Conservation (phyloP, 2,888 invertebrate genomes). For the Metallyticus violacea region DNA sequence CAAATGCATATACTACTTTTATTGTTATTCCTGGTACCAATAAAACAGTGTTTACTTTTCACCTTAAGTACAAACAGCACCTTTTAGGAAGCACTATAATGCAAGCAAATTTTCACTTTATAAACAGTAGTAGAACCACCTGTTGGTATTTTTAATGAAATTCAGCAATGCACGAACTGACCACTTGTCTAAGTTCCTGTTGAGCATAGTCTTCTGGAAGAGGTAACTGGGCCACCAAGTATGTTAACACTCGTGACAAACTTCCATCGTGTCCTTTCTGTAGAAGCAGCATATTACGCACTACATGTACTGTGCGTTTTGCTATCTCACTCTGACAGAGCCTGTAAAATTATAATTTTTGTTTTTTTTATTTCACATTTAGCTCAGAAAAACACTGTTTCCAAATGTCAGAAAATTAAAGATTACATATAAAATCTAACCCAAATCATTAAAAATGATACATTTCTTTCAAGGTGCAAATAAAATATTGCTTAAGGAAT, state of each 20-base stretch:
- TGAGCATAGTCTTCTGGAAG: conserved; percentile 59
- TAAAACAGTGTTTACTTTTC: not conserved
- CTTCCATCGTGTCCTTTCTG: conserved; percentile 41
- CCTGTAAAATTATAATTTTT: conserved; percentile 40
- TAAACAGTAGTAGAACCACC: not conserved
- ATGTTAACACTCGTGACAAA: conserved; percentile 45
- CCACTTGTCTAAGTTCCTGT: conserved; percentile 48
- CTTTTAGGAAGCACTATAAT: not conserved
- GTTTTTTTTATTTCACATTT: not conserved
- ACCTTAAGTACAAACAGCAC: not conserved
- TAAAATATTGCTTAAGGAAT: not conserved
- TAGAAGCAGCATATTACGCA: conserved; percentile 48
- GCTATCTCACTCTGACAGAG: conserved; percentile 60
- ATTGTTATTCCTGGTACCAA: not conserved
- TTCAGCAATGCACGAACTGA: conserved; percentile 39
- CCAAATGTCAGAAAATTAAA: no score
- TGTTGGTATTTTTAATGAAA: not conserved
- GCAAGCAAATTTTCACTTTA: not conserved
- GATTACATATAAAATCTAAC: no score
- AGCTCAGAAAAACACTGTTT: not conserved
- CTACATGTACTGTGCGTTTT: conserved; percentile 52
- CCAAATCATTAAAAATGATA: no score
- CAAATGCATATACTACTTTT: not conserved
- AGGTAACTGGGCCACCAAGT: conserved; percentile 52
- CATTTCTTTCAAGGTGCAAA: no score